Evolutionary conservation across 2,113 vertebrate species (phyloP).

Genomic region (Scortum barcoo): DNA sequence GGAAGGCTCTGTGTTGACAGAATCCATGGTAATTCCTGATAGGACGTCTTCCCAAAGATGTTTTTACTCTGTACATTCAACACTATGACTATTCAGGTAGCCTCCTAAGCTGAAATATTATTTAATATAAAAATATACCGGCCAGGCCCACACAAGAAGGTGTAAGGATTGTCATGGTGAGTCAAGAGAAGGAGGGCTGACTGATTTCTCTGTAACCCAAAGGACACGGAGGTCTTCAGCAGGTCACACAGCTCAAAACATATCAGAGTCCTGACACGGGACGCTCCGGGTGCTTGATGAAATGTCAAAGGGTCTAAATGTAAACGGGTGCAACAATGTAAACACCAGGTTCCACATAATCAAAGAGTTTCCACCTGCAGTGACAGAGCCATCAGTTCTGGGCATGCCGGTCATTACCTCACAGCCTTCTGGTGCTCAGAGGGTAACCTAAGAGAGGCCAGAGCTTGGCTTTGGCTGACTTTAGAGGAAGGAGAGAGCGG

Average conservation of each 20-base stretch:
- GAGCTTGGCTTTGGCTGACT: conserved; percentile 35
- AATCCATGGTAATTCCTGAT: conserved; percentile 27
- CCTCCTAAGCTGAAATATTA: conserved; percentile 1
- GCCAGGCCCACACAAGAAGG: conserved; percentile 48
- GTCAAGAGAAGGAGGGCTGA: conserved; percentile 2
- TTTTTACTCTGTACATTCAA: conserved; percentile 21
- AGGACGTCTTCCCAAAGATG: not conserved
- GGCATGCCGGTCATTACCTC: conserved; percentile 67
- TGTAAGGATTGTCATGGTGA: conserved; percentile 9
- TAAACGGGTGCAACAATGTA: conserved; percentile 65
- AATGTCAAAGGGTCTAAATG: conserved; percentile 71
- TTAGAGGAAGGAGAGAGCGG: conserved; percentile 37
- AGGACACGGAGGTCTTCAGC: conserved; percentile 37
- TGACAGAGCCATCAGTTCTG: conserved; percentile 79
- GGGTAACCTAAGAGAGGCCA: conserved; percentile 70
- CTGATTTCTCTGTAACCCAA: conserved; percentile 43
- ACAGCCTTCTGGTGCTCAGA: conserved; percentile 63
- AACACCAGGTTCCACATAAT: conserved; percentile 74
- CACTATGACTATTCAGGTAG: conserved; percentile 13
- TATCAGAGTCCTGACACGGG: conserved; percentile 64
- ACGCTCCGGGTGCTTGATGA: conserved; percentile 60
- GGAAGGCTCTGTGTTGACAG: conserved; percentile 29
- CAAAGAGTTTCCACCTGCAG: conserved; percentile 81
- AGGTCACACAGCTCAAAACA: conserved; percentile 65
- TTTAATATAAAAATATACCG: conserved; percentile 21